Conservation (phyloP, 2,797 vertebrate species). For the Rhadinocentrus ornatus region DNA sequence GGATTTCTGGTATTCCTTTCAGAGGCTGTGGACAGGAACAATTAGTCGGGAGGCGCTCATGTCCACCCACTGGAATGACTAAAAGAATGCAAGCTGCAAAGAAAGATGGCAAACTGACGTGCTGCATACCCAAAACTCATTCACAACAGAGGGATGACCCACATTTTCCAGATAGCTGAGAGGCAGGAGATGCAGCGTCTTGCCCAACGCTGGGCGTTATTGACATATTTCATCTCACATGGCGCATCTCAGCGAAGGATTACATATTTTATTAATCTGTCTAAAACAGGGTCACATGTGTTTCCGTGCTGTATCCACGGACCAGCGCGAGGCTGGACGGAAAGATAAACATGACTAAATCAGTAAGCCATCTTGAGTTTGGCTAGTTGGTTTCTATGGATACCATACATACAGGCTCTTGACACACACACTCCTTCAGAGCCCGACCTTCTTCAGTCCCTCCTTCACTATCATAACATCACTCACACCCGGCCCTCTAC, state of each 20-base stretch:
- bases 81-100: background rate
- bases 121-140: background rate
- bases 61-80: background rate
- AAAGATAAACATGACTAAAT: constrained; percentile 37
- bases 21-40: background rate
- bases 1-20: background rate
- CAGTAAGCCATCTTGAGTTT: constrained; percentile 52
- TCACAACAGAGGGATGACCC: background rate
- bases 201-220: constrained; percentile 16
- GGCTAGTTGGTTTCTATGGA: constrained; percentile 66
- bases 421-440: constrained; percentile 61
- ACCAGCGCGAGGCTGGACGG: constrained; percentile 15
- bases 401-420: constrained; percentile 58
- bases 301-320: constrained; percentile 11
- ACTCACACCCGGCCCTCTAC: constrained; percentile 51
- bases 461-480: constrained; percentile 75
- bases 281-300: background rate
- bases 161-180: constrained; percentile 24
- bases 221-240: constrained; percentile 26
- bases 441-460: constrained; percentile 66
- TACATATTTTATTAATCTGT: constrained; percentile 28
- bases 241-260: constrained; percentile 21
- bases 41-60: background rate
- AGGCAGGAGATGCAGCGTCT: background rate
- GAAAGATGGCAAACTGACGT: background rate